These are phyloP conservation scores for Hipparchia sbordonii DNA, from an alignment of 2,888 invertebrate species.

Conservation along the genomic window DNA sequence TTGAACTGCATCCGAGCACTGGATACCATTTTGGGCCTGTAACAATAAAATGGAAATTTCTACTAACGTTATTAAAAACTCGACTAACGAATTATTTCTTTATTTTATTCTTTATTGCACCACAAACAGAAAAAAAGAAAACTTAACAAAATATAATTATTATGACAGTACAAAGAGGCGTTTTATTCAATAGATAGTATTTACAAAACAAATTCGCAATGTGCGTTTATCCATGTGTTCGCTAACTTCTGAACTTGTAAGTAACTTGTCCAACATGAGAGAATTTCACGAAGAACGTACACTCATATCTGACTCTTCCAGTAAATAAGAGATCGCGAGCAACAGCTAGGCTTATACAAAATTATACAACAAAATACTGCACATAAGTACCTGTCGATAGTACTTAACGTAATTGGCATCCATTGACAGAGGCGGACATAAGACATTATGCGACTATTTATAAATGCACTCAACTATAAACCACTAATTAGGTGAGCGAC, in stretches of 20 bases:
- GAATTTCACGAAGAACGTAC: not conserved
- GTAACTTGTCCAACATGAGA: too few species aligned
- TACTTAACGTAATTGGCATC: conserved; percentile 14
- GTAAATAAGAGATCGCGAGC: not conserved
- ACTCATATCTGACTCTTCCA: not conserved
- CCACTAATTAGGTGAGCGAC: not conserved
- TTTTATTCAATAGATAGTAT: too few species aligned
- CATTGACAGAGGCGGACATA: conserved; percentile 5
- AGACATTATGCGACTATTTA: conserved; percentile 19
- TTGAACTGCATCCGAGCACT: conserved; percentile 59
- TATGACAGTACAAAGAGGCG: too few species aligned
- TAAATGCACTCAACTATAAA: conserved; percentile 19
- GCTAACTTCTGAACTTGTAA: too few species aligned
- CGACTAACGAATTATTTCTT: too few species aligned
- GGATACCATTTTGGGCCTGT: conserved; percentile 73
- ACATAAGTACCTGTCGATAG: not conserved
- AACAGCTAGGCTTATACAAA: not conserved
- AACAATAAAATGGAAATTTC: conserved; percentile 6
- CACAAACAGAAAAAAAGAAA: too few species aligned
- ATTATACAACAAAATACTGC: not conserved
- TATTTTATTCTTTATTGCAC: too few species aligned
- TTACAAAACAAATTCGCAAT: too few species aligned
- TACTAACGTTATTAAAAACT: too few species aligned
- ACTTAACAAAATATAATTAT: too few species aligned
- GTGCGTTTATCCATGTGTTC: too few species aligned